Evolutionary conservation across 2,113 vertebrate genomes (phyloP), one percentile per base, ranked within the genome.

Genomic region (Nansenia antarctica): DNA sequence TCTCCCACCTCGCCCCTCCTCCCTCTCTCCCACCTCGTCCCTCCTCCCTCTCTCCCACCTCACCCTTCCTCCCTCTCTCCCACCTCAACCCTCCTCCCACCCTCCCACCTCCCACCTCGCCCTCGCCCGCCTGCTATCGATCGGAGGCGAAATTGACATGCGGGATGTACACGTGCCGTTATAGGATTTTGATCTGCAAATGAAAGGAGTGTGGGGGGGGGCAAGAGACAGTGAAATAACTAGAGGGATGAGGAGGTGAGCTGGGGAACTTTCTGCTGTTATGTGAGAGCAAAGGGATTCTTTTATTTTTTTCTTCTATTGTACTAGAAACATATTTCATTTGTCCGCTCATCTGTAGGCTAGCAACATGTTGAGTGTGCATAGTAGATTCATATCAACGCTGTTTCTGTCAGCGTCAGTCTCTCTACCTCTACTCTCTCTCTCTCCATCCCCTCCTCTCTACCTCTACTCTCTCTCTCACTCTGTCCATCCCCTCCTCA

Each of bases 61-160:
- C 31, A 55, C 34, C 60, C 62, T 55, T 49, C 34, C 49, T 20
- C 66, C 9, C 58, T 6, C 30, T 14, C 39, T 3, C 58, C 29
- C 30, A 2, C 20, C 11, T 14, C 1, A 18, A 27, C 57, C 1
- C 31, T 5, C 59, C 5, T 29, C 27, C 57, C 9, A 6, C 53
- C n/a, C 15, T 73, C 77, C 81, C 82, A 76, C 82, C 18, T 35
- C 62, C 27, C 82, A 80, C 79, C 80, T 82, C 74, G 76, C 74
- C 68, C 54, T 68, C 60, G 80, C 78, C 67, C 74, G 82, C 81
- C 73, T 85, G 85, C 76, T 90, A 90, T 90, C 88, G 91, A 91
- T 91, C 87, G 80, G 85, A 62, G 75, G 72, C 64, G 83, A 91
- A 91, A 92, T 91, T 88, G 90, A 87, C 86, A 91, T 90, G 87